These are phyloP conservation scores for Eubasilissa regina DNA, from an alignment of 1,140 invertebrate species.

Conservation along the genomic window DNA sequence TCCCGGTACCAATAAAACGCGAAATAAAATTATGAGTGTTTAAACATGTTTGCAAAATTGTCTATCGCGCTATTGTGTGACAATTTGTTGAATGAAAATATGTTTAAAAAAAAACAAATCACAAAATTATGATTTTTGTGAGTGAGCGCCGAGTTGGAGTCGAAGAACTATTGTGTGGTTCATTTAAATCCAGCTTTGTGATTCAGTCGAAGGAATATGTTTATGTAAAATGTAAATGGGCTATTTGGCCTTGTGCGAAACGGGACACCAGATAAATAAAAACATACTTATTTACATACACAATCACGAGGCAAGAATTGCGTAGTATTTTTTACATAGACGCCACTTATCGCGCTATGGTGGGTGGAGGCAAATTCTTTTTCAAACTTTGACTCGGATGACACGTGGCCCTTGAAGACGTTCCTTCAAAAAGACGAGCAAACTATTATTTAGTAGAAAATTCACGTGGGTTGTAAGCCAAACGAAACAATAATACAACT, in stretches of 20 bases:
- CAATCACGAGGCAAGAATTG: conserved; percentile 25
- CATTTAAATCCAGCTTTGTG: conserved; percentile 23
- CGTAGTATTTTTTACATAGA: conserved; percentile 38
- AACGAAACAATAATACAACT: not conserved
- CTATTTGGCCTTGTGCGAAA: conserved; percentile 43
- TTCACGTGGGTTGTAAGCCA: not conserved
- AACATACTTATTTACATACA: conserved; percentile 29
- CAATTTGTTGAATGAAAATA: too few species aligned
- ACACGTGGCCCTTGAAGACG: not conserved
- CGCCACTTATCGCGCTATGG: not conserved
- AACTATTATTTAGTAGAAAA: not conserved
- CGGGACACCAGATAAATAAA: conserved; percentile 38
- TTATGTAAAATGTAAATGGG: conserved; percentile 37
- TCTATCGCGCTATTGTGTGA: too few species aligned
- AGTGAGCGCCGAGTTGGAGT: not conserved
- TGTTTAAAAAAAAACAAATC: too few species aligned
- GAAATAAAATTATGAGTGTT: too few species aligned
- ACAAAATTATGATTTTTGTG: too few species aligned
- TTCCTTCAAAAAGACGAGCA: not conserved
- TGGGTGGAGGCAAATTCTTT: not conserved
- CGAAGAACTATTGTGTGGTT: not conserved
- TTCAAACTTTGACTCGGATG: not conserved
- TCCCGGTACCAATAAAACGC: too few species aligned
- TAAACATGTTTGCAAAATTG: too few species aligned
- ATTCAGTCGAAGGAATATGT: conserved; percentile 22